Conservation (phyloP, 2,888 invertebrate genomes). For the Caenorhabditis afra region DNA sequence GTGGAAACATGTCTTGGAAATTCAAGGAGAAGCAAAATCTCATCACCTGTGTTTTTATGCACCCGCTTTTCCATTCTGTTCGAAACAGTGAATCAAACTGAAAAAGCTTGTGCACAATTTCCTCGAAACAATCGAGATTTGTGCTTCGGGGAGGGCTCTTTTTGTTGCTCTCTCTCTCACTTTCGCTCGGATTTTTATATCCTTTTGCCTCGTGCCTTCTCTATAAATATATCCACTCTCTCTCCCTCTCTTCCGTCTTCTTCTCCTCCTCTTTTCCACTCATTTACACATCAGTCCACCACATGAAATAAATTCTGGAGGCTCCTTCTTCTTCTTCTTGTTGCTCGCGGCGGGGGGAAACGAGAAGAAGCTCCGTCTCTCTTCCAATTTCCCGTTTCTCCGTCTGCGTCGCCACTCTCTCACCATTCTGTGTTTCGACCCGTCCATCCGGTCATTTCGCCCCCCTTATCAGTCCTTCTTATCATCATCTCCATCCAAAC, state of each 20-base stretch:
- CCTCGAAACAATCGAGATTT: too few relatives aligned
- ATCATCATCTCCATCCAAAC: conserved; percentile 11
- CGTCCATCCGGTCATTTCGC: conserved; percentile 35
- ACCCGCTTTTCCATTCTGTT: too few relatives aligned
- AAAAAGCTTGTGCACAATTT: too few relatives aligned
- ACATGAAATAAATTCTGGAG: conserved; percentile 58
- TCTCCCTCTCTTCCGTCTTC: conserved; percentile 29
- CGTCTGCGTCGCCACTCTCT: conserved; percentile 28
- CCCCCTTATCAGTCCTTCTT: conserved; percentile 42
- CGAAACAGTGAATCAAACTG: too few relatives aligned
- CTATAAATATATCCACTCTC: neutral
- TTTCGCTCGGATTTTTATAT: conserved; percentile 20
- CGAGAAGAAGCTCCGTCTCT: neutral
- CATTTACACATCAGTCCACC: conserved; percentile 52
- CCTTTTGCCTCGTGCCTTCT: conserved; percentile 4
- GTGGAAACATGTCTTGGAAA: too few relatives aligned
- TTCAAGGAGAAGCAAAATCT: too few relatives aligned
- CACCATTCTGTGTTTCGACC: conserved; percentile 13
- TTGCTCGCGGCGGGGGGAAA: too few relatives aligned
- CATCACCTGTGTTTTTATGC: too few relatives aligned
- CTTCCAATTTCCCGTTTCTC: conserved; percentile 32
- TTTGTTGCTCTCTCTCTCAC: neutral
- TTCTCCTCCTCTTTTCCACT: conserved; percentile 38
- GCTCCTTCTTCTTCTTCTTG: conserved; percentile 13
- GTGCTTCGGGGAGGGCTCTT: neutral